Evolutionary conservation across 2,113 vertebrate species (phyloP), one percentile per base, ranked within the genome.

Genomic region (Tychaedon coryphoeus): DNA sequence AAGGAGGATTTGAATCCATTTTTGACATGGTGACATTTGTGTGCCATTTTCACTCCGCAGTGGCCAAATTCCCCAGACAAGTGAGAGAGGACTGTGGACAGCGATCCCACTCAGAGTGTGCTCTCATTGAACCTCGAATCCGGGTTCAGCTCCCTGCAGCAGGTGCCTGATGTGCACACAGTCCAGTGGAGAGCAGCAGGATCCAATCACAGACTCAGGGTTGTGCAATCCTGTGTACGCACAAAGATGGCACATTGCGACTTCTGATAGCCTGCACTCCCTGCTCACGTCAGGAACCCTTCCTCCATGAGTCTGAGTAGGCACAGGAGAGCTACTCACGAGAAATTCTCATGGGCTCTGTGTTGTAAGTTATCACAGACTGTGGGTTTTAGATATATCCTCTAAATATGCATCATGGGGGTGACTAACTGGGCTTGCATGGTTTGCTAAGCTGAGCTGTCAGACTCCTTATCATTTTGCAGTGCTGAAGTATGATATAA

Each of bases 391-490:
- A 83, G 83, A 95, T 92, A 90, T 58, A 56, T 79, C 82, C 54
- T 89, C 54, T 87, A 93, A 92, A 95, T 76, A 89, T 20, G 76
- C 88, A 91, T 91, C 80, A 82, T 48, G 29, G 62, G 62, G 62
- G 42, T 96, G 93, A 94, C 67, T 88, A 92, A 90, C 71, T 69
- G n/a, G 40, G 73, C 64, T 62, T 91, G 48, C 50, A 26, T 9
- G 38, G 61, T 96, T 97, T 93, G 91, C 67, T 84, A 75, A 96
- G 58, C 88, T 92, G 84, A 93, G 83, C 43, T 92, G 90, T 93
- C 71, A 82, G 28, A 58, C 36, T 69, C 20, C 91, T 94, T 96
- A 95, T 93, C 91, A 53, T 88, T 94, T 94, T 92, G 88, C 76
- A 93, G 93, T 70, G 88, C 60, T 67, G 15, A 69, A 80, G 82